phyloP scores from a whole-genome alignment of 2,113 vertebrate species.

The Periophthalmodon schlosseri region DNA sequence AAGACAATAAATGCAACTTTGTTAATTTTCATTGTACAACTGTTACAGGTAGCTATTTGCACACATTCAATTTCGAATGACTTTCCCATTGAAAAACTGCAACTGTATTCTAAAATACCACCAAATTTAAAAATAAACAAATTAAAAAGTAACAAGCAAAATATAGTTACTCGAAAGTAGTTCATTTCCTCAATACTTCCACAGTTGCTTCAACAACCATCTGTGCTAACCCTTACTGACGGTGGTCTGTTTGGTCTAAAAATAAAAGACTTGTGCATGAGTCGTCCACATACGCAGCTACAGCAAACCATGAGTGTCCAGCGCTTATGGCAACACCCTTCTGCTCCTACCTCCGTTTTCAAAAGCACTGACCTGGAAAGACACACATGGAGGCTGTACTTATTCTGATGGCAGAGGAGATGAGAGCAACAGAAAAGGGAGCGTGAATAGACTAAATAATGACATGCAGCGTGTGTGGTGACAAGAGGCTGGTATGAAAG shows the following conservation, averaged over 20 bases:
- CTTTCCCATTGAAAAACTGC: too few species aligned
- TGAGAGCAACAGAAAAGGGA: slow-evolving; percentile 12
- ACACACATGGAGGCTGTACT: slow-evolving; percentile 33
- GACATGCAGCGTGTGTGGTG: slow-evolving; percentile 38
- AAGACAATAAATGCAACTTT: too few species aligned
- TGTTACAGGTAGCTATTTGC: too few species aligned
- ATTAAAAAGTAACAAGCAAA: too few species aligned
- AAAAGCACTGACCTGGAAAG: slow-evolving; percentile 69
- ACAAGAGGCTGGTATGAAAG: slow-evolving; percentile 49
- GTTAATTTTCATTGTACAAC: too few species aligned
- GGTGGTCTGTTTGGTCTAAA: not conserved
- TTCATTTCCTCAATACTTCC: not conserved
- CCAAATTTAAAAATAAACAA: too few species aligned
- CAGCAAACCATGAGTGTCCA: slow-evolving; percentile 23
- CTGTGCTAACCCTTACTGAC: not conserved
- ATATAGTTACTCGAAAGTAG: too few species aligned
- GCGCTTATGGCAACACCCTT: slow-evolving; percentile 49
- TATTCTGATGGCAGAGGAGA: slow-evolving; percentile 15
- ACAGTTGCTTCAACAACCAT: not conserved
- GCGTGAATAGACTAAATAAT: slow-evolving; percentile 40
- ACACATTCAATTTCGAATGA: too few species aligned
- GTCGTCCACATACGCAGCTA: slow-evolving; percentile 4
- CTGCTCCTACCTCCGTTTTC: slow-evolving; percentile 53
- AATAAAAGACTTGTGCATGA: not conserved
- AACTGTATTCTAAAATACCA: too few species aligned